Base-by-base conservation (phyloP, 2,888 invertebrate species). In the Pocota personata region DNA sequence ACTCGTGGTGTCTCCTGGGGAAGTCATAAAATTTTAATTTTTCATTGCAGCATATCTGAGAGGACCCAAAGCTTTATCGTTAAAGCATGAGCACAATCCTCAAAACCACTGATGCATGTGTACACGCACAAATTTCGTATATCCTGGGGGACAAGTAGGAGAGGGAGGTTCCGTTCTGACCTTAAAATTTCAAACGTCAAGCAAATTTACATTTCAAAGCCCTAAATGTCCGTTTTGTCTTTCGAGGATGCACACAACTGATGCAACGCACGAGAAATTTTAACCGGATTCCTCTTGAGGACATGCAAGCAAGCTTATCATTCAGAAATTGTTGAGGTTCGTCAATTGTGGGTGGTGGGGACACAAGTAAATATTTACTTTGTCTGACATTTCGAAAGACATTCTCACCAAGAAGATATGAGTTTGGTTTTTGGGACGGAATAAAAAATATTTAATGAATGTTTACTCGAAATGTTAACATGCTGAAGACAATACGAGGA, bases 201-300 rank as follows among this genome's bases (percentile, higher is more conserved):
- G 16, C 32, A 72, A 77, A 77, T 77, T 77, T 72, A 64, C 82
- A 77, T 82, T 72, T 57, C 57, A 19, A 62, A 46, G 62, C 32
- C 40, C 14, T 21, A 24, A 76, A 50, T 66, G 40, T 64, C 64
- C 48, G 46, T 76, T 80, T 52, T 60, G n/a, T 52, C 66, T 21
- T 60, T 58, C 7, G 19, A 72, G 64, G 57, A 57, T 72, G 71
- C n/a, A 52, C 7, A 57, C 21, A 35, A 57, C 10, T 27, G 2
- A 52, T 82, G 46, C 50, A 62, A 64, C 10, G 27, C 50, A 76
- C 69, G 12, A 21, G 21, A 48, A 48, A 48, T 48, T 48, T 21
- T 12, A 21, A 21, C 48, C 40, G 27, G 19, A 71, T 71, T 71
- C 57, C 57, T 77, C 64, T 43, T 57, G 35, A 40, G 50, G 71